Percentiles rank a stretch among this genome's conserved stretches.
phyloP scores from a whole-genome alignment of 23 tunicate genomes.

The Clavelina lepadiformis region DNA sequence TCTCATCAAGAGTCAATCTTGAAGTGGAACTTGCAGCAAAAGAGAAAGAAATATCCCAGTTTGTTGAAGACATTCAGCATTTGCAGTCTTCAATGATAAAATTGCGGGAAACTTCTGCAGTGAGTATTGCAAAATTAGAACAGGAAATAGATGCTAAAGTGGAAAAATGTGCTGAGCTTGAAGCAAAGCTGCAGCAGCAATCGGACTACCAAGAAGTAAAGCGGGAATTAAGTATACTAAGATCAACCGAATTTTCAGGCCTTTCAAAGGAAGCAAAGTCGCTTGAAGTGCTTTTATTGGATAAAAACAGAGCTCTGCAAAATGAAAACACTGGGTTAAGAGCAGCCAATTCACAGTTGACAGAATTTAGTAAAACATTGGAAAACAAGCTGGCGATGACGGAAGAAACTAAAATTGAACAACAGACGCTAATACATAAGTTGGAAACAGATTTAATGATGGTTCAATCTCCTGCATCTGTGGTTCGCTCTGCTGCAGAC shows the following conservation, averaged over 20 bases:
- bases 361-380: slow-evolving; percentile 38
- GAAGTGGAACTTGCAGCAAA: slow-evolving; percentile 84
- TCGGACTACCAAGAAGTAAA: slow-evolving; percentile 69
- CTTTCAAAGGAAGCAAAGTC: slow-evolving; percentile 29
- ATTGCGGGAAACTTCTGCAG: slow-evolving; percentile 65
- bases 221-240: slow-evolving; percentile 72
- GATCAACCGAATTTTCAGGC: slow-evolving; percentile 74
- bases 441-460: slow-evolving; percentile 79
- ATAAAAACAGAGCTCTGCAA: slow-evolving; percentile 81
- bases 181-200: slow-evolving; percentile 31
- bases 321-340: slow-evolving; percentile 70
- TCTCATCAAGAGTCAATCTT: slow-evolving; percentile 46
- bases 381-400: slow-evolving; percentile 36
- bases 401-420: slow-evolving; percentile 38
- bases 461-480: slow-evolving; percentile 79
- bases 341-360: slow-evolving; percentile 57
- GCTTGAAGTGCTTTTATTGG: slow-evolving; percentile 68
- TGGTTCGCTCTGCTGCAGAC: slow-evolving; percentile 79
- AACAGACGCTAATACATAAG: slow-evolving; percentile 53
- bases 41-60: slow-evolving; percentile 91
- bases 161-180: slow-evolving; percentile 9
- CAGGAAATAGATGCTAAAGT: slow-evolving; percentile 47
- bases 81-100: slow-evolving; percentile 64
- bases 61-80: slow-evolving; percentile 86
- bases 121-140: slow-evolving; percentile 60